Conservation (phyloP, 1,140 invertebrate genomes). For the Pissodes strobi region DNA sequence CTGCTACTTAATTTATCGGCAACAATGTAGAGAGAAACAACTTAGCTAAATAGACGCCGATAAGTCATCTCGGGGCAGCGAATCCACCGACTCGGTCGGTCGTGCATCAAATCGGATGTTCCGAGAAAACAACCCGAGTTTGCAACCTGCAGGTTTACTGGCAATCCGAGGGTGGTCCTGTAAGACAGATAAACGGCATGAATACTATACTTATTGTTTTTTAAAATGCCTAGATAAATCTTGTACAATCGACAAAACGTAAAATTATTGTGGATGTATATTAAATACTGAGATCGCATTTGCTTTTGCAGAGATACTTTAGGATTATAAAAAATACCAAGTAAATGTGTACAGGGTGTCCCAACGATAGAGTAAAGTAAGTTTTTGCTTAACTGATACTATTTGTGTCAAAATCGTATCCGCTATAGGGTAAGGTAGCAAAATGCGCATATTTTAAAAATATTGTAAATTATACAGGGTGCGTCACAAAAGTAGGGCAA, state of each 20-base stretch:
- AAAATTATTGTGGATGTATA: conserved; percentile 1
- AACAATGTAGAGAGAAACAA: conserved; percentile 18
- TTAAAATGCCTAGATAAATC: conserved; percentile 11
- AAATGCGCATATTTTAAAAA: too few relatives aligned
- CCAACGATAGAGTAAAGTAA: too few relatives aligned
- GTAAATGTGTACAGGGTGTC: too few relatives aligned
- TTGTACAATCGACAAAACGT: conserved; percentile 17
- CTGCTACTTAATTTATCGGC: conserved; percentile 2
- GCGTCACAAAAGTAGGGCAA: too few relatives aligned
- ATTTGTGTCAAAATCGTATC: too few relatives aligned
- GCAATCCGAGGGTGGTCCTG: conserved; percentile 22
- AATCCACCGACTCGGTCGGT: conserved; percentile 16
- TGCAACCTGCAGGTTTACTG: conserved; percentile 27
- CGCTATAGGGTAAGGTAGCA: too few relatives aligned
- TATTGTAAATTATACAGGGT: too few relatives aligned
- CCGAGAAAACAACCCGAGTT: conserved; percentile 28
- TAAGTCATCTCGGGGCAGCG: conserved; percentile 29
- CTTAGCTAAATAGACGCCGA: conserved; percentile 26
- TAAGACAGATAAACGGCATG: conserved; percentile 27
- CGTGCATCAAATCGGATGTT: conserved; percentile 28
- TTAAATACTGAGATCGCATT: too few relatives aligned
- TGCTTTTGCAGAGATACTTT: too few relatives aligned
- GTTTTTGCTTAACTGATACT: too few relatives aligned
- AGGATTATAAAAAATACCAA: too few relatives aligned
- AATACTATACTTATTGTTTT: conserved; percentile 26